phyloP scores from a whole-genome alignment of 2,113 vertebrate species.

The Ameiurus melas region DNA sequence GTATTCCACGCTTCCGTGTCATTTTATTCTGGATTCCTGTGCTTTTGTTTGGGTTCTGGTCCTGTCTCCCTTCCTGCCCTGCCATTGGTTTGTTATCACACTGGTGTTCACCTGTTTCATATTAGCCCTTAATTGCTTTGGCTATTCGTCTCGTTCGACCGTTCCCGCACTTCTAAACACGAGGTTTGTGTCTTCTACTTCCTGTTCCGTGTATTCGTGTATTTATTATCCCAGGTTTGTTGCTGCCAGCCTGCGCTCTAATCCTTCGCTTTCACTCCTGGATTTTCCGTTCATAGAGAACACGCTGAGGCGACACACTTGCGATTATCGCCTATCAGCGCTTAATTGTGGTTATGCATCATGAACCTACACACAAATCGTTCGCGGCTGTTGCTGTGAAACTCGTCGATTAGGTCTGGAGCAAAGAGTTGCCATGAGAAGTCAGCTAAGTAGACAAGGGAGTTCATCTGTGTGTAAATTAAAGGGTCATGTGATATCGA shows the following conservation, averaged over 20 bases:
- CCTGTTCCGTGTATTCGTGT: neutral
- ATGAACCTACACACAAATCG: neutral
- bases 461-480: neutral
- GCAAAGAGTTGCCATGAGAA: neutral
- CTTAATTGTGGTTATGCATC: no score
- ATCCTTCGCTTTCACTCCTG: neutral
- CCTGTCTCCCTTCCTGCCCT: neutral
- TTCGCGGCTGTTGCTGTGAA: neutral
- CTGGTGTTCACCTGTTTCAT: neutral
- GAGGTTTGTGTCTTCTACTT: neutral
- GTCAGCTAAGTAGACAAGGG: neutral
- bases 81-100: neutral
- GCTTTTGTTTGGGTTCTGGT: neutral
- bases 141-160: no score
- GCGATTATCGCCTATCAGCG: neutral
- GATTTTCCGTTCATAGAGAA: neutral
- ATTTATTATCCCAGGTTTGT: neutral
- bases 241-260: neutral
- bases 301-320: neutral
- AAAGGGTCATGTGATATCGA: neutral
- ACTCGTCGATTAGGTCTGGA: neutral
- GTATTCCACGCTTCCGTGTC: neutral
- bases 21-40: neutral
- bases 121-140: neutral
- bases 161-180: neutral